phyloP scores from a whole-genome alignment of 1,140 invertebrate genomes.

The Pogonomyrmex barbatus region DNA sequence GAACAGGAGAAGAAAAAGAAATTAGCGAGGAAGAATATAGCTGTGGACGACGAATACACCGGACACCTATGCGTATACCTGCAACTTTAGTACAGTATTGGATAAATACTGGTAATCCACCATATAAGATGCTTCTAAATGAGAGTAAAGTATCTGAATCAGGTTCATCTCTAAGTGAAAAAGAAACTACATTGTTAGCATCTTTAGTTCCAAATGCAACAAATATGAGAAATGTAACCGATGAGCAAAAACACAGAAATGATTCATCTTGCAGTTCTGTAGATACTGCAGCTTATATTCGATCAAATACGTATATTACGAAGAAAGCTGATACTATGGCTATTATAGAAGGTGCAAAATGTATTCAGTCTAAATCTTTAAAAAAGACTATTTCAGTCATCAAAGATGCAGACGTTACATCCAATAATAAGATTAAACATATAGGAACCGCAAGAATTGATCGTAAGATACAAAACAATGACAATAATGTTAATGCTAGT shows the following conservation, averaged over 20 bases:
- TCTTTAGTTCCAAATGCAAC: neutral
- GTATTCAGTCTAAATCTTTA: neutral
- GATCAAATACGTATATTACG: constrained; percentile 78
- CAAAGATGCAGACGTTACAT: neutral
- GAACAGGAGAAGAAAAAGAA: constrained; percentile 18
- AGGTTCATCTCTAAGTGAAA: constrained; percentile 66
- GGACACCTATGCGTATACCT: constrained; percentile 70
- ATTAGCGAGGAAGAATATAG: neutral
- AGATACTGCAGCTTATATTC: constrained; percentile 79
- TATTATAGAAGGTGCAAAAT: constrained; percentile 75
- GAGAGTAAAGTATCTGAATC: constrained; percentile 41
- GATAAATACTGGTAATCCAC: constrained; percentile 79
- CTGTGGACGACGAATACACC: constrained; percentile 32
- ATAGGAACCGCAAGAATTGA: neutral
- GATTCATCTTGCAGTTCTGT: constrained; percentile 74
- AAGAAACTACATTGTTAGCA: constrained; percentile 12
- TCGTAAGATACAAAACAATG: neutral
- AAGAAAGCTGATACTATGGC: constrained; percentile 75
- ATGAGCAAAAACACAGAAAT: neutral
- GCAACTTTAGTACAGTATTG: constrained; percentile 77
- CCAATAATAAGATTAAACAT: neutral
- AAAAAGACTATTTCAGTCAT: neutral
- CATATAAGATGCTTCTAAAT: constrained; percentile 53
- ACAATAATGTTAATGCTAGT: constrained; percentile 31
- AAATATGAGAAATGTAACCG: neutral